Evolutionary conservation across 2,113 vertebrate genomes (phyloP).

Genomic region (Nipponia nippon): DNA sequence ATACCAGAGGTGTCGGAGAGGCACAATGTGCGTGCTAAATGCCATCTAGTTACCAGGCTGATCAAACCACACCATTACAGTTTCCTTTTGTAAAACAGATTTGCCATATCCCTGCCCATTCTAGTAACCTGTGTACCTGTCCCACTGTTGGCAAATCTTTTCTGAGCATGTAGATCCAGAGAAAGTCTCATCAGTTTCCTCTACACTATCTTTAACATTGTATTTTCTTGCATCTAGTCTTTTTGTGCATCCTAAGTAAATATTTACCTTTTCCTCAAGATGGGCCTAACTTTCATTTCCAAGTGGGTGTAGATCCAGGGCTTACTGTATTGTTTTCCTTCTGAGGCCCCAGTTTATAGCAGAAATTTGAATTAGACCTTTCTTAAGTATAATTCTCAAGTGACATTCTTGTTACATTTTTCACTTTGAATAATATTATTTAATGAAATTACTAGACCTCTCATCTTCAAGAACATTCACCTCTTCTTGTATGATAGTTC

Average conservation of each 20-base stretch:
- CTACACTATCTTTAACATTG: fast-evolving
- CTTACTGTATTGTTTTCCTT: not conserved
- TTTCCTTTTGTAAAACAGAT: not conserved
- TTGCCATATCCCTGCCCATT: not conserved
- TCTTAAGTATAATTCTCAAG: not conserved
- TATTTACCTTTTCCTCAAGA: not conserved
- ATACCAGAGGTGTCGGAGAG: not conserved
- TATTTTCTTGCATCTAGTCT: not conserved
- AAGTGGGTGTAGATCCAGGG: not conserved
- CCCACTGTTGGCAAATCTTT: not conserved
- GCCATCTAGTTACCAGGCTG: fast-evolving
- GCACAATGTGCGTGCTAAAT: not conserved
- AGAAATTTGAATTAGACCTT: not conserved
- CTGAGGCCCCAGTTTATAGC: not conserved
- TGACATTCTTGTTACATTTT: not conserved
- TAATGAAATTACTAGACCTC: not conserved
- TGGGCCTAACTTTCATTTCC: not conserved
- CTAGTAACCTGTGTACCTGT: not conserved
- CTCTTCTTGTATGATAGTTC: not conserved
- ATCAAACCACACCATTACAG: not conserved
- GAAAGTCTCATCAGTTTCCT: not conserved
- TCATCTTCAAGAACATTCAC: not conserved
- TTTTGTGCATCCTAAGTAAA: not conserved
- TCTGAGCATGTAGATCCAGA: not conserved
- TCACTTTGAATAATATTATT: not conserved